Conservation (phyloP, 2,113 vertebrate species). For the Ceyx cyanopectus region DNA sequence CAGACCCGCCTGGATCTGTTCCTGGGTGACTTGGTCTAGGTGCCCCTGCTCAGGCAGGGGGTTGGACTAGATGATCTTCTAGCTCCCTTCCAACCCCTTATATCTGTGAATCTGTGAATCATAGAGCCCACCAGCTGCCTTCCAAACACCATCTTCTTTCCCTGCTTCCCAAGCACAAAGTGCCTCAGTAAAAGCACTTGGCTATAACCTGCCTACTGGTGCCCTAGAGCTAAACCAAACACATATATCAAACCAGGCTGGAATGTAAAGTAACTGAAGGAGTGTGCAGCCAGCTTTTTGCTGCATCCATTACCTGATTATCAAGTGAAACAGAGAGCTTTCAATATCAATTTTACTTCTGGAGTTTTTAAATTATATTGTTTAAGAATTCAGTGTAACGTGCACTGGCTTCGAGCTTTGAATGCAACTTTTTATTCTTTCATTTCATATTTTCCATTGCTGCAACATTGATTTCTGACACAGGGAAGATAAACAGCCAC, state of each 20-base stretch:
- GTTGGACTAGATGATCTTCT: too few relatives aligned
- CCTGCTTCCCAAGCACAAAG: neutral
- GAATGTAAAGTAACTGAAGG: neutral
- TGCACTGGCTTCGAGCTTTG: neutral
- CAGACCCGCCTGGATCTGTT: too few relatives aligned
- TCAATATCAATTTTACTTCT: neutral
- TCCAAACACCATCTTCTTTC: neutral
- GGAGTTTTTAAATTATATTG: slow-evolving; percentile 26
- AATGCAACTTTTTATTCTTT: neutral
- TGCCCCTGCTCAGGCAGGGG: too few relatives aligned
- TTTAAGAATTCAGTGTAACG: neutral
- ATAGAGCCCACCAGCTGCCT: neutral
- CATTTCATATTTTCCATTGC: slow-evolving; percentile 14
- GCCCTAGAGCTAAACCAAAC: neutral
- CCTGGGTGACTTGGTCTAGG: too few relatives aligned
- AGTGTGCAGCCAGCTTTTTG: neutral
- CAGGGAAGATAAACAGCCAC: slow-evolving; percentile 6
- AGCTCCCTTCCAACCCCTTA: too few relatives aligned
- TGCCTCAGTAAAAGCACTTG: neutral
- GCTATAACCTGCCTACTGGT: neutral
- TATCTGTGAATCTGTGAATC: too few relatives aligned
- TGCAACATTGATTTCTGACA: slow-evolving; percentile 27
- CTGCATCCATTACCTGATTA: neutral
- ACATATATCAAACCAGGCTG: neutral
- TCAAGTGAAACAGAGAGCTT: neutral